A percentile compares a stretch with the other conserved stretches of the same genome.
phyloP scores from a whole-genome alignment of 2,888 invertebrate genomes.

The Cephus sareptanus region DNA sequence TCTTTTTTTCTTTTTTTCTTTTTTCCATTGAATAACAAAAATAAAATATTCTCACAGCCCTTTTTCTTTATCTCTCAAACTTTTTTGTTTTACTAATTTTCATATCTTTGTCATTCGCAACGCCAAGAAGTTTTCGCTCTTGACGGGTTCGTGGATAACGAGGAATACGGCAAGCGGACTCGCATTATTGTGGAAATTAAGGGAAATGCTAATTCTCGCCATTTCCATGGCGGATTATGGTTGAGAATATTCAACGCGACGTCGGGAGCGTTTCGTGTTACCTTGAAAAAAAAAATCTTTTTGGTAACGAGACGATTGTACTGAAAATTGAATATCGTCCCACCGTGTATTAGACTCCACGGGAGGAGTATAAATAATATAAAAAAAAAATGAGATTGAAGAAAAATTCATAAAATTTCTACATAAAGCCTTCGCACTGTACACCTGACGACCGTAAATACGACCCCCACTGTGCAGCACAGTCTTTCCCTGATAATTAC shows the following conservation, averaged over 20 bases:
- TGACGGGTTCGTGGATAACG: constrained; percentile 32
- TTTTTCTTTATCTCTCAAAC: neutral
- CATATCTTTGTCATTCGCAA: neutral
- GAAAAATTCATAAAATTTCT: neutral
- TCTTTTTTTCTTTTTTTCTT: too few species aligned
- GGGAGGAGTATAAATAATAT: neutral
- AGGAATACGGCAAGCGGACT: constrained; percentile 22
- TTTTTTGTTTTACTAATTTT: neutral
- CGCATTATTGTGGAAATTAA: constrained; percentile 51
- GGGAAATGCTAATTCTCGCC: constrained; percentile 48
- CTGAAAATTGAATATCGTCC: constrained; percentile 22
- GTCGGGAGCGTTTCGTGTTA: neutral
- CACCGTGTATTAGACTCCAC: neutral
- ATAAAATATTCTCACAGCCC: neutral
- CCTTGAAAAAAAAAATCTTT: constrained; percentile 18
- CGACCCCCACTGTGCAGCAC: neutral
- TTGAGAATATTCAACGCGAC: constrained; percentile 41
- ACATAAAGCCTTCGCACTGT: neutral
- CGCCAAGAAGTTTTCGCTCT: neutral
- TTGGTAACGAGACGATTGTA: constrained; percentile 14
- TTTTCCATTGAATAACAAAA: neutral
- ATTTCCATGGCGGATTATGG: constrained; percentile 48
- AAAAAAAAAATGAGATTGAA: neutral
- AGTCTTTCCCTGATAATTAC: too few species aligned
- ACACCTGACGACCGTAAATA: neutral